Evolutionary conservation across 2,888 invertebrate species (phyloP).

Genomic region (Parnassius mnemosyne): DNA sequence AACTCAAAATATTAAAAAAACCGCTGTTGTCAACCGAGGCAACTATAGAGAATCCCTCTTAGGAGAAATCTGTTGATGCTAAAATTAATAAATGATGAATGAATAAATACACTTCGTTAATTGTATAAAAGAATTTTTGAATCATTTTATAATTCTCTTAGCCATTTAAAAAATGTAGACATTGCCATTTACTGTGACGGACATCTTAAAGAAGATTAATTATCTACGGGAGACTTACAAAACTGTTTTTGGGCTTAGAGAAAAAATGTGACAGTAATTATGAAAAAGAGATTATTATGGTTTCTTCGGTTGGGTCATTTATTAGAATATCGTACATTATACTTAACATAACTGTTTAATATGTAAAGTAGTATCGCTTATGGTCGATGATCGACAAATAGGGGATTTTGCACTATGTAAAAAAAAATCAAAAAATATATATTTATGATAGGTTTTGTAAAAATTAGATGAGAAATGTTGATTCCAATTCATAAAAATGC

Average conservation of each 20-base stretch:
- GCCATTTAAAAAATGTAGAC: too few species aligned
- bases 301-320: background rate
- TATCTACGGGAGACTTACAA: conserved; percentile 10
- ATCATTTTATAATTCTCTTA: background rate
- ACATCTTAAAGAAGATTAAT: conserved; percentile 15
- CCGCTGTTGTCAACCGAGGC: too few species aligned
- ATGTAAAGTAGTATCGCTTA: background rate
- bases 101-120: too few species aligned
- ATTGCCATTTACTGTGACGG: background rate
- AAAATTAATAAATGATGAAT: too few species aligned
- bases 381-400: background rate
- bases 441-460: too few species aligned
- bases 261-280: conserved; percentile 6
- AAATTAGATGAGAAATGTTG: background rate
- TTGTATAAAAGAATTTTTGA: too few species aligned
- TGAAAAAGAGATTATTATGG: background rate
- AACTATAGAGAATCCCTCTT: too few species aligned
- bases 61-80: too few species aligned
- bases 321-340: background rate
- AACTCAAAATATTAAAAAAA: too few species aligned
- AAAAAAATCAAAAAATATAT: too few species aligned
- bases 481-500: too few species aligned
- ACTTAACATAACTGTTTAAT: background rate
- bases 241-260: conserved; percentile 1
- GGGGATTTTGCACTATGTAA: too few species aligned